phyloP scores from a whole-genome alignment of 2,797 vertebrate species.

The Enteromius paludinosus region DNA sequence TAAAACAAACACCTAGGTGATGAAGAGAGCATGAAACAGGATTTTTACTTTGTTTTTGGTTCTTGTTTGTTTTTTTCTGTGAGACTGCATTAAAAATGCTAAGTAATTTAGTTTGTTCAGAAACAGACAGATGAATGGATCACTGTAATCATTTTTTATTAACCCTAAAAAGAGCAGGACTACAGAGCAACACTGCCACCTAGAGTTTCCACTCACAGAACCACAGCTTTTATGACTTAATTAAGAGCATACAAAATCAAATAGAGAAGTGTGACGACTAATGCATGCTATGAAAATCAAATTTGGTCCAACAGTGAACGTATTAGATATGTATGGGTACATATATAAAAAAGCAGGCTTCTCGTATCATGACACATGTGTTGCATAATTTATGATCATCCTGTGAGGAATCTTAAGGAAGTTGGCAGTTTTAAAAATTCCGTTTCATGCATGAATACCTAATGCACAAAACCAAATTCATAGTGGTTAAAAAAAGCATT shows the following conservation, averaged over 20 bases:
- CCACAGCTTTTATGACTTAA: constrained; percentile 36
- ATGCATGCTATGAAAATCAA: constrained; percentile 20
- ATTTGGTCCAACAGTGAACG: constrained; percentile 22
- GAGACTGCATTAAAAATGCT: constrained; percentile 69
- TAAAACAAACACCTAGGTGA: constrained; percentile 20
- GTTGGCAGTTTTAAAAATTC: constrained; percentile 25
- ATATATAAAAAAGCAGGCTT: constrained; percentile 8
- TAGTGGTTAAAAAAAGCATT: constrained; percentile 23
- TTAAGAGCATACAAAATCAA: constrained; percentile 33
- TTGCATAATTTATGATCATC: constrained; percentile 46
- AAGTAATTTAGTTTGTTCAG: constrained; percentile 60
- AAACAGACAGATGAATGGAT: constrained; percentile 82
- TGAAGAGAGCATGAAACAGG: constrained; percentile 33
- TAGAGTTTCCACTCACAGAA: constrained; percentile 68
- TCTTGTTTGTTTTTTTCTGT: constrained; percentile 36
- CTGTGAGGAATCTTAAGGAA: constrained; percentile 22
- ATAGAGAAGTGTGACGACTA: constrained; percentile 42
- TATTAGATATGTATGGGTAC: background rate
- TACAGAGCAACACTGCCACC: constrained; percentile 81
- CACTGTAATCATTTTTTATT: constrained; percentile 82
- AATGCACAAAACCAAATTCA: constrained; percentile 32
- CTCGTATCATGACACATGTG: background rate
- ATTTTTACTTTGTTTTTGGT: background rate
- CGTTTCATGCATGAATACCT: constrained; percentile 49
- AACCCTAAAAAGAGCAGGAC: constrained; percentile 64